These are phyloP conservation scores for Popillia japonica DNA, from an alignment of 1,140 invertebrate genomes.

Conservation along the genomic window DNA sequence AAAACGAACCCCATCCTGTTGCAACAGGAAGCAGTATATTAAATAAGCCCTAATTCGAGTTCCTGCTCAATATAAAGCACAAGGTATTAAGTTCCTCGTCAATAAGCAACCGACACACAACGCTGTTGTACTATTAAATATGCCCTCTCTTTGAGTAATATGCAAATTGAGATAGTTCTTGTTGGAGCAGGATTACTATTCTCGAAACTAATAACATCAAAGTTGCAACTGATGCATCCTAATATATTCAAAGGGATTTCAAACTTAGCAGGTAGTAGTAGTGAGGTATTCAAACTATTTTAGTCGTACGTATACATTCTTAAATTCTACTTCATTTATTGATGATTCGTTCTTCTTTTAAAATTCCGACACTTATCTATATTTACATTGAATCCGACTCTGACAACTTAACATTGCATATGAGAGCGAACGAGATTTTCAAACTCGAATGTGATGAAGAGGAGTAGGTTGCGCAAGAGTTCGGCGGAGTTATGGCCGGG, in stretches of 20 bases:
- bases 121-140: no score
- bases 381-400: neutral
- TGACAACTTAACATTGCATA: conserved; percentile 10
- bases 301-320: no score
- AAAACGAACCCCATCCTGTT: no score
- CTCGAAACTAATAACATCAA: neutral
- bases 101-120: no score
- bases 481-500: neutral
- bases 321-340: no score
- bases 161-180: neutral
- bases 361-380: neutral
- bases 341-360: no score
- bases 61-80: no score
- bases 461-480: conserved; percentile 10
- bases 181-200: neutral
- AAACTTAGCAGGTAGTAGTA: no score
- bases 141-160: neutral
- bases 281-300: neutral
- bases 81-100: no score
- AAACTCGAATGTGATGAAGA: neutral
- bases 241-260: neutral
- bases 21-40: no score
- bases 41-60: no score
- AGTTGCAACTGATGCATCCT: neutral
- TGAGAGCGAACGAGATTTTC: conserved; percentile 16